phyloP scores from a whole-genome alignment of 2,797 vertebrate species.

The Poeciliopsis infans region DNA sequence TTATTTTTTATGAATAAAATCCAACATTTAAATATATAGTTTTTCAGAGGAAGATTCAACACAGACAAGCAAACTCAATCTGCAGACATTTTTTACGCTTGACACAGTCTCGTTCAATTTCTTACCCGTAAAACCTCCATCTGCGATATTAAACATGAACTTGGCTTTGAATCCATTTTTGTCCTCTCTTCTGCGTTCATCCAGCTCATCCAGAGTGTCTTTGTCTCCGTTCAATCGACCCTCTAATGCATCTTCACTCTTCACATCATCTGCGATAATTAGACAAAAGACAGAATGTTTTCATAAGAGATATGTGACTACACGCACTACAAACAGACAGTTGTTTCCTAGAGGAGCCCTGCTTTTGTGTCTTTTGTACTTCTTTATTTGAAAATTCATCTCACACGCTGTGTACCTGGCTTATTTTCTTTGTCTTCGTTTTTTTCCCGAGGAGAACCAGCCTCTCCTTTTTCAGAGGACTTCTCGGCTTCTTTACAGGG shows the following conservation, averaged over 20 bases:
- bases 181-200: slow-evolving; percentile 87
- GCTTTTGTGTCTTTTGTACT: not conserved
- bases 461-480: slow-evolving; percentile 81
- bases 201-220: slow-evolving; percentile 85
- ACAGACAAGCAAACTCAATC: not conserved
- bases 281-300: not conserved
- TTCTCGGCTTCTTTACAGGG: slow-evolving; percentile 81
- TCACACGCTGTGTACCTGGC: slow-evolving; percentile 77
- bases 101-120: not conserved
- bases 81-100: not conserved
- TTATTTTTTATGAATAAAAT: not conserved
- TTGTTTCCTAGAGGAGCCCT: not conserved
- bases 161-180: slow-evolving; percentile 86
- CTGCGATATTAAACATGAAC: slow-evolving; percentile 99
- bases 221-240: slow-evolving; percentile 90
- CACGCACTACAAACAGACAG: not conserved
- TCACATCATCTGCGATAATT: slow-evolving; percentile 77
- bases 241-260: slow-evolving; percentile 85
- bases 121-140: slow-evolving; percentile 96
- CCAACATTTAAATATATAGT: not conserved
- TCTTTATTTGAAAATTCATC: slow-evolving; percentile 16
- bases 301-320: not conserved
- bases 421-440: slow-evolving; percentile 85
- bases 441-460: slow-evolving; percentile 73
- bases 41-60: not conserved